Conservation (phyloP, 2,113 vertebrate genomes). For the Sphyrna mokarran region DNA sequence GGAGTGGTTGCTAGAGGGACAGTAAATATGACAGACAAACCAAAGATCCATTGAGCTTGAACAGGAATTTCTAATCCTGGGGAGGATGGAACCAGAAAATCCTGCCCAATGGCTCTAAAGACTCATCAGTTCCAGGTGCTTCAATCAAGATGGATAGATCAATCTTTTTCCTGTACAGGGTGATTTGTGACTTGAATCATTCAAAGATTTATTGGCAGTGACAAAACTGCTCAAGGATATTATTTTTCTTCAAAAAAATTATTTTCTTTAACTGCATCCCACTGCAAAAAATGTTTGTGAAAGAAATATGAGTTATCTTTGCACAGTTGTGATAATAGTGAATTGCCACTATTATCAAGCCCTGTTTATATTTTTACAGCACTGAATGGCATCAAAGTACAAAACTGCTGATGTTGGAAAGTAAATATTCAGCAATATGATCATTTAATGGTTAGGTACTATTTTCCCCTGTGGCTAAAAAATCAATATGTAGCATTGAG, state of each 20-base stretch:
- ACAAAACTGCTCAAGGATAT: background rate
- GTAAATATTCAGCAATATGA: background rate
- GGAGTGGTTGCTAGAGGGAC: too few relatives aligned
- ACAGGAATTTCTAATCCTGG: too few relatives aligned
- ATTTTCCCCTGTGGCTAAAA: background rate
- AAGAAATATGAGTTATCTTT: background rate
- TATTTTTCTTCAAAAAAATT: background rate
- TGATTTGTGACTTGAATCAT: background rate
- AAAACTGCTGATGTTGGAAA: background rate
- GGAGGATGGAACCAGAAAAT: too few relatives aligned
- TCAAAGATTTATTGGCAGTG: background rate
- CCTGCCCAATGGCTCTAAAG: background rate
- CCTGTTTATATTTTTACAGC: background rate
- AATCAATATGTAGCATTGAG: background rate
- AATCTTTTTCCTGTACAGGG: background rate
- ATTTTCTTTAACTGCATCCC: too few relatives aligned
- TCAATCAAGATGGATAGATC: background rate
- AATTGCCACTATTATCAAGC: background rate
- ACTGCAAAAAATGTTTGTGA: background rate
- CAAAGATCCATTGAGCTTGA: too few relatives aligned
- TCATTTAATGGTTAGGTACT: background rate
- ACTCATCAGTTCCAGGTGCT: background rate
- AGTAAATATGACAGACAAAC: too few relatives aligned
- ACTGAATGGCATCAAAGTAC: background rate
- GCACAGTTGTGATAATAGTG: background rate